Conservation (phyloP, 2,113 vertebrate species). For the Vidua chalybeata region DNA sequence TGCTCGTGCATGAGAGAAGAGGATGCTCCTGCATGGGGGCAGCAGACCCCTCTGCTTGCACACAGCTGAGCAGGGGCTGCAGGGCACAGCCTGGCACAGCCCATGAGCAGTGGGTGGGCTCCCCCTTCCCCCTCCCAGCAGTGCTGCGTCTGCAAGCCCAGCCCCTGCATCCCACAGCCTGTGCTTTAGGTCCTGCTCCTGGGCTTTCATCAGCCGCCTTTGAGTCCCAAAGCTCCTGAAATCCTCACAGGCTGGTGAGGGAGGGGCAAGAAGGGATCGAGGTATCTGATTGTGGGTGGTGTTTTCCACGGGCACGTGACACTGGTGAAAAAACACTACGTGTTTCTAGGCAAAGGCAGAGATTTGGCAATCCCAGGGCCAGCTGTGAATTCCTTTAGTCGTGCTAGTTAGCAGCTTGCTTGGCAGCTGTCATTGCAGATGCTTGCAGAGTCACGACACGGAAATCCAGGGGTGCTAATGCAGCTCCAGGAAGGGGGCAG, state of each 20-base stretch:
- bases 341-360: not conserved
- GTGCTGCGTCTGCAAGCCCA: not conserved
- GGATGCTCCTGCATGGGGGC: not conserved
- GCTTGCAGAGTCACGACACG: rapidly evolving
- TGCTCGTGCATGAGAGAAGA: not conserved
- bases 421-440: not conserved
- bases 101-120: not conserved
- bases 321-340: not conserved
- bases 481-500: not conserved
- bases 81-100: not conserved
- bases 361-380: not conserved
- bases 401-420: not conserved
- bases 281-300: not conserved
- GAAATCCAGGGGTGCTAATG: not conserved
- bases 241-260: not conserved
- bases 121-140: not conserved
- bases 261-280: not conserved
- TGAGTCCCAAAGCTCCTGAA: not conserved
- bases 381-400: not conserved
- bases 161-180: not conserved
- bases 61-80: not conserved
- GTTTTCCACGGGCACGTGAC: not conserved
- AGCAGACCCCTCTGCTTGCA: not conserved
- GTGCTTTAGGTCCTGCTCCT: not conserved
- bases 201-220: not conserved